Evolutionary conservation across 2,888 invertebrate species (phyloP), one percentile per base, ranked within the genome.

Genomic region (Eulithis prunata): DNA sequence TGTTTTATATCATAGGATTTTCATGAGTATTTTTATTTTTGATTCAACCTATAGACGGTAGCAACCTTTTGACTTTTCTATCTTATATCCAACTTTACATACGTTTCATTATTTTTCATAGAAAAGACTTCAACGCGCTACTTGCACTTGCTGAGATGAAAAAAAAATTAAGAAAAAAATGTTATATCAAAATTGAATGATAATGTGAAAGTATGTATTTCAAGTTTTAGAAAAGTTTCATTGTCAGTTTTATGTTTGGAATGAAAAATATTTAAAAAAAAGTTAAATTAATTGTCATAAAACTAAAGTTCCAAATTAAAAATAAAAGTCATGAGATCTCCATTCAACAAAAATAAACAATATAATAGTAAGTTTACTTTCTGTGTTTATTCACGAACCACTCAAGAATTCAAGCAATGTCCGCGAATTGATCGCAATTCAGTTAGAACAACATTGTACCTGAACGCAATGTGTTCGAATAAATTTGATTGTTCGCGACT

Each of bases 371-470:
- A 66, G 12, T 12, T 8, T 58, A 67, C 59, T 66, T 52, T 1
- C 62, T 45, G 3, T 64, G 54, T 62, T 68, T 62, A 58, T 64
- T 62, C 66, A 49, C 79, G 74, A 77, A 82, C 74, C 75, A 78
- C 76, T 83, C 82, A 84, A 85, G 80, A 86, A 90, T 88, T 82
- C 85, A 85, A 84, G 76, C 81, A 82, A 86, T 86, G 85, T 80
- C 80, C 82, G 80, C 84, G 86, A 88, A 86, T 88, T 87, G 88
- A 89, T 89, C 85, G 86, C 89, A 85, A 86, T 84, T 84, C 79
- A 78, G 85, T 87, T 87, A 88, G 84, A 87, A 86, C 87, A 87
- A 87, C 88, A 86, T 84, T 82, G 87, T 82, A 83, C 78, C 80
- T 81, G 83, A 80, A 79, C 85, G 86, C 86, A 82, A 86, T 83